phyloP scores from a whole-genome alignment of 2,797 vertebrate genomes.

The Podarcis siculus region DNA sequence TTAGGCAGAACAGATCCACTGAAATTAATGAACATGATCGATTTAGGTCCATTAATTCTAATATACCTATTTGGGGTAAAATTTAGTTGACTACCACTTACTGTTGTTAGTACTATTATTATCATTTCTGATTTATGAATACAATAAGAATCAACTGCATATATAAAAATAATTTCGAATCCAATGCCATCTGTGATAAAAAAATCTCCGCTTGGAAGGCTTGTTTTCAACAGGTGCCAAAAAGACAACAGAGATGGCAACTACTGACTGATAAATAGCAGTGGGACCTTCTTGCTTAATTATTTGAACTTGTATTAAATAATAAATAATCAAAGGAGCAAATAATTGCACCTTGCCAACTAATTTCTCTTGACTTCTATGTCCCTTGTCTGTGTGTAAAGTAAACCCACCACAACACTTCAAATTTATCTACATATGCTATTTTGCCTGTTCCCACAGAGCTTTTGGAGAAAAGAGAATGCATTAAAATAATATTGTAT shows the following conservation, averaged over 20 bases:
- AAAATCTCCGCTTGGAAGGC: no score
- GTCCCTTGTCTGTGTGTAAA: background rate
- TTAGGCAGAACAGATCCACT: no score
- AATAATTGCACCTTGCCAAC: background rate
- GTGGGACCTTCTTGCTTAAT: background rate
- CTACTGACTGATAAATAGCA: background rate
- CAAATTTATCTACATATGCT: background rate
- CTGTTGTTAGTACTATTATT: no score
- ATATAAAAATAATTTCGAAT: no score
- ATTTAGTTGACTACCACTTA: no score
- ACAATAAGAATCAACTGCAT: no score
- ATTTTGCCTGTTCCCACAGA: background rate
- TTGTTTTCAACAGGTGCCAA: no score
- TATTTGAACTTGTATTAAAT: background rate
- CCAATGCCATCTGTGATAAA: no score
- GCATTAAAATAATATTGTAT: background rate
- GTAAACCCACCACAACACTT: background rate
- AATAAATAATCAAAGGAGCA: background rate
- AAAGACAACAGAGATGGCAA: background rate
- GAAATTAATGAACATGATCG: no score
- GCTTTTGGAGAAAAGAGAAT: background rate
- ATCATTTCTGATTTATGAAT: no score
- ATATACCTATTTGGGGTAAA: no score
- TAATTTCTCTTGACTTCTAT: background rate
- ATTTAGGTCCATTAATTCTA: no score